phyloP scores from a whole-genome alignment of 1,140 invertebrate genomes.

The Mizuhopecten yessoensis region DNA sequence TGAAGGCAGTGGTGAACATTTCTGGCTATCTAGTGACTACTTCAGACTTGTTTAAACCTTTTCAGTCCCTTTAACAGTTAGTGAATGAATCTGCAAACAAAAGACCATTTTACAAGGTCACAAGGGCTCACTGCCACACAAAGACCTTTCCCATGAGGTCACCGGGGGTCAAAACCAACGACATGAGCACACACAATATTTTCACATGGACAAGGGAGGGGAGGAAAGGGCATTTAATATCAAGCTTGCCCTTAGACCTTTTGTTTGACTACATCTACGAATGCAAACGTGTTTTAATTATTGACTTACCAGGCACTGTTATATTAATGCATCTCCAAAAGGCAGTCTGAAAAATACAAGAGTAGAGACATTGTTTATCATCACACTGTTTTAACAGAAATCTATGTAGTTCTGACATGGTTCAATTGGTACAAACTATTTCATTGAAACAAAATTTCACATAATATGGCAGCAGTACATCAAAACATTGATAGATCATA shows the following conservation, averaged over 20 bases:
- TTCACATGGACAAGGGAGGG: neutral
- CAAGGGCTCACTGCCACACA: neutral
- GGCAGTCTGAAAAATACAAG: neutral
- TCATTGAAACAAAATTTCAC: too few species aligned
- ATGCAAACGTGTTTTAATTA: neutral
- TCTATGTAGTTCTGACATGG: too few species aligned
- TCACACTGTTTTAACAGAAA: too few species aligned
- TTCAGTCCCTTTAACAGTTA: slow-evolving; percentile 18
- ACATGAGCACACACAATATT: neutral
- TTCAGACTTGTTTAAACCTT: neutral
- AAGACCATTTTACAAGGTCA: neutral
- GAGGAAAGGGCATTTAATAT: neutral
- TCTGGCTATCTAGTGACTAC: neutral
- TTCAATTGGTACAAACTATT: too few species aligned
- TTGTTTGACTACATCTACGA: neutral
- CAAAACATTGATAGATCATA: too few species aligned
- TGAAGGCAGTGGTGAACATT: neutral
- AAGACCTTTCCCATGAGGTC: neutral
- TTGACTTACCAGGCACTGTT: neutral
- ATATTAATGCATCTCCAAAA: slow-evolving; percentile 17
- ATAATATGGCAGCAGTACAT: too few species aligned
- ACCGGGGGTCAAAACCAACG: neutral
- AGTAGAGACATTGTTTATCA: neutral
- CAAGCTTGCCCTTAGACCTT: neutral
- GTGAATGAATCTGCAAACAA: neutral